Conservation (phyloP, 2,797 vertebrate genomes). For the Leptodactylus fallax region DNA sequence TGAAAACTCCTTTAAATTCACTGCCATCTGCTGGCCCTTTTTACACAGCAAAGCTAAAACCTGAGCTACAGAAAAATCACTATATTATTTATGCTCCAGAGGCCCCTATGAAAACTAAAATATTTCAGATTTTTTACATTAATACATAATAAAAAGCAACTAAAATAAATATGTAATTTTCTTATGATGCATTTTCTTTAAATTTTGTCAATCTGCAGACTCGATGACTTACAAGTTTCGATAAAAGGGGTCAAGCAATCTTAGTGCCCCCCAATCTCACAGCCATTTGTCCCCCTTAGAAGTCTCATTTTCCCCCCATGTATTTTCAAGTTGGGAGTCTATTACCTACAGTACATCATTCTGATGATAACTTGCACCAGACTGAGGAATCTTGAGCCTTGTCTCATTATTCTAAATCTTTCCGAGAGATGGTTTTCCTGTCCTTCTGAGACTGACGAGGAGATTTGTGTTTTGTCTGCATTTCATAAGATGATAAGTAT, state of each 20-base stretch:
- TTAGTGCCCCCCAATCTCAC: background rate
- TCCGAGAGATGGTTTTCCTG: background rate
- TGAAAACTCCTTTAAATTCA: too few relatives aligned
- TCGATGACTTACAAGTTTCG: background rate
- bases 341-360: constrained; percentile 7
- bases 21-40: background rate
- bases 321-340: background rate
- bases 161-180: background rate
- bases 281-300: background rate
- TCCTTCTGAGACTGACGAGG: constrained; percentile 24
- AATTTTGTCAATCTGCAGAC: background rate
- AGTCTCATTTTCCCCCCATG: background rate
- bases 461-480: constrained; percentile 42
- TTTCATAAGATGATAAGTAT: constrained; percentile 30
- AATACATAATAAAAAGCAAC: background rate
- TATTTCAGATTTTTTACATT: background rate
- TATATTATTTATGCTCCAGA: too few relatives aligned
- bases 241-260: background rate
- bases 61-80: background rate
- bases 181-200: background rate
- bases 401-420: constrained; percentile 30
- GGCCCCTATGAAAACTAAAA: too few relatives aligned
- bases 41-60: background rate
- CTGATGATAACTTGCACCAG: background rate
- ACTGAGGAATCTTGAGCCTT: background rate